Evolutionary conservation across 2,113 vertebrate species (phyloP).

Genomic region (Dromiciops gliroides): DNA sequence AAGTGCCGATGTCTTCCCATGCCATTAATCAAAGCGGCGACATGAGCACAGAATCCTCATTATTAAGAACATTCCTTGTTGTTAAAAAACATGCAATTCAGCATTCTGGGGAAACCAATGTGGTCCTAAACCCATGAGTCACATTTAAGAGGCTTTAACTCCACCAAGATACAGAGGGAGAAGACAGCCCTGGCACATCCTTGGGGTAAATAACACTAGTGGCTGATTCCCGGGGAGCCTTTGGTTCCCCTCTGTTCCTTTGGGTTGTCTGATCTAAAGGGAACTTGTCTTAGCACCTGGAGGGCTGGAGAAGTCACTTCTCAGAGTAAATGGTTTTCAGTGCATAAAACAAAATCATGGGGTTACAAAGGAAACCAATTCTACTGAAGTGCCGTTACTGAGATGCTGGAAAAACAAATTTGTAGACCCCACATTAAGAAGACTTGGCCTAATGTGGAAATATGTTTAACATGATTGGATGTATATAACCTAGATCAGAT

Average conservation of each 20-base stretch:
- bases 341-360: not conserved
- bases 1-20: not conserved
- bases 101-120: not conserved
- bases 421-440: not conserved
- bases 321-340: not conserved
- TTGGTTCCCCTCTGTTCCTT: not conserved
- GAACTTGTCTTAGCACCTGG: not conserved
- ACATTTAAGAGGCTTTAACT: not conserved
- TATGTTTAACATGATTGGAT: no score
- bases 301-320: not conserved
- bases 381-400: not conserved
- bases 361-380: not conserved
- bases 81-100: not conserved
- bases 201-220: not conserved
- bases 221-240: not conserved
- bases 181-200: not conserved
- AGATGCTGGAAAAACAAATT: not conserved
- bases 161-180: not conserved
- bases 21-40: not conserved
- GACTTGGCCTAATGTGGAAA: no score
- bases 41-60: not conserved
- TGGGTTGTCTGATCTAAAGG: not conserved
- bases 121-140: not conserved
- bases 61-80: not conserved
- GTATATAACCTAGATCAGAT: no score